Percentiles rank a stretch among this genome's conserved stretches.
phyloP scores from a whole-genome alignment of 1,140 invertebrate genomes.

The Gryllus bimaculatus region DNA sequence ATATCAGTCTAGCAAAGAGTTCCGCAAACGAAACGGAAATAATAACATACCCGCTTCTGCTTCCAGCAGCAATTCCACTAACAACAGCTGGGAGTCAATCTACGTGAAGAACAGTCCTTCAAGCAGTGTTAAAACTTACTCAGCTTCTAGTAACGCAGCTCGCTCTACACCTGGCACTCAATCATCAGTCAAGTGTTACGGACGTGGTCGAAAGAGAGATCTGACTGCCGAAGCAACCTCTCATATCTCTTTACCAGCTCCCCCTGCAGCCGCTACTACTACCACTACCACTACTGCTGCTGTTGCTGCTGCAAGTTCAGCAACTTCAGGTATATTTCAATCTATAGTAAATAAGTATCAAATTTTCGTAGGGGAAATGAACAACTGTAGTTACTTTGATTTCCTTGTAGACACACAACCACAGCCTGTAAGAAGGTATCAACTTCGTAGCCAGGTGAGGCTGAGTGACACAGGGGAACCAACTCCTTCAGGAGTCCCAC shows the following conservation, averaged over 20 bases:
- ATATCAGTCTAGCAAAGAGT: not conserved
- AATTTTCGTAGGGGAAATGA: not conserved
- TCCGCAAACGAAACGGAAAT: slow-evolving; percentile 3
- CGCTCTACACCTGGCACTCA: slow-evolving; percentile 7
- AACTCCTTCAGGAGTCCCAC: slow-evolving; percentile 2
- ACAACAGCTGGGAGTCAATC: not conserved
- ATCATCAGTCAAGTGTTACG: slow-evolving; percentile 8
- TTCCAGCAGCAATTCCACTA: not conserved
- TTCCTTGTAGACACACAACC: not conserved
- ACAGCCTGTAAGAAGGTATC: slow-evolving; percentile 20
- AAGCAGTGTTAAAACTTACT: slow-evolving; percentile 10
- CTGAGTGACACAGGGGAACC: slow-evolving; percentile 12
- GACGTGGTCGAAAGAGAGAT: slow-evolving; percentile 12
- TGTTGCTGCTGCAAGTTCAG: not conserved
- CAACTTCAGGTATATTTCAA: not conserved
- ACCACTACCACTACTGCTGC: not conserved
- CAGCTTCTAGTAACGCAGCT: not conserved
- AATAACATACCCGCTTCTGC: slow-evolving; percentile 8
- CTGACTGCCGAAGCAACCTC: not conserved
- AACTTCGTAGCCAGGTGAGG: slow-evolving; percentile 22
- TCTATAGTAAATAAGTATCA: not conserved
- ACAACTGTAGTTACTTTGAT: not conserved
- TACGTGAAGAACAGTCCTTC: not conserved
- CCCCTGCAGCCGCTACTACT: not conserved
- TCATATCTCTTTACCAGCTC: not conserved